phyloP scores from a whole-genome alignment of 2,797 vertebrate genomes.

The Etheostoma perlongum region DNA sequence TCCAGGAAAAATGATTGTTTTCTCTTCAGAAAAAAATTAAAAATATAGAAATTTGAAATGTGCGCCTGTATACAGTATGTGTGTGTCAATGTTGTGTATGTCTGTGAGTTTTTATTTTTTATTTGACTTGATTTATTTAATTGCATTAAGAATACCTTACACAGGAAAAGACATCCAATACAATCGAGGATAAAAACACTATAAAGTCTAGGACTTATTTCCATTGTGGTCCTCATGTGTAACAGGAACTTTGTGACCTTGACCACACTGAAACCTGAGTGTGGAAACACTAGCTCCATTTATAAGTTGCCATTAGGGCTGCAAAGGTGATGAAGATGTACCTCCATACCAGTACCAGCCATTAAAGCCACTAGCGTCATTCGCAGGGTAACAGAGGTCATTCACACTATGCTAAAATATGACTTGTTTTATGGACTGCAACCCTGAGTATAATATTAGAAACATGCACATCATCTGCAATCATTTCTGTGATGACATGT shows the following conservation, averaged over 20 bases:
- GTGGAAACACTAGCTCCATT: constrained; percentile 74
- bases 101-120: constrained; percentile 1
- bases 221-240: constrained; percentile 17
- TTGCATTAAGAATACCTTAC: too few relatives aligned
- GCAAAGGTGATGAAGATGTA: constrained; percentile 79
- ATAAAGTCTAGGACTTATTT: too few relatives aligned
- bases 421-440: constrained; percentile 76
- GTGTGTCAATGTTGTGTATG: background rate
- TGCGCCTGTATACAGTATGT: background rate
- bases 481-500: constrained; percentile 29
- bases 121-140: too few relatives aligned
- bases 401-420: constrained; percentile 76
- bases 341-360: constrained; percentile 63
- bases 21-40: too few relatives aligned
- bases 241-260: constrained; percentile 74
- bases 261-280: constrained; percentile 71
- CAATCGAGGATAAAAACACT: too few relatives aligned
- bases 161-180: too few relatives aligned
- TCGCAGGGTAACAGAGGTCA: constrained; percentile 69
- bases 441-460: constrained; percentile 69
- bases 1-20: too few relatives aligned
- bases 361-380: constrained; percentile 68
- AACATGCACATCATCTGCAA: constrained; percentile 49
- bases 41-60: background rate
- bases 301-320: constrained; percentile 77